phyloP scores from a whole-genome alignment of 2,797 vertebrate genomes.

The Myoxocephalus aenaeus region DNA sequence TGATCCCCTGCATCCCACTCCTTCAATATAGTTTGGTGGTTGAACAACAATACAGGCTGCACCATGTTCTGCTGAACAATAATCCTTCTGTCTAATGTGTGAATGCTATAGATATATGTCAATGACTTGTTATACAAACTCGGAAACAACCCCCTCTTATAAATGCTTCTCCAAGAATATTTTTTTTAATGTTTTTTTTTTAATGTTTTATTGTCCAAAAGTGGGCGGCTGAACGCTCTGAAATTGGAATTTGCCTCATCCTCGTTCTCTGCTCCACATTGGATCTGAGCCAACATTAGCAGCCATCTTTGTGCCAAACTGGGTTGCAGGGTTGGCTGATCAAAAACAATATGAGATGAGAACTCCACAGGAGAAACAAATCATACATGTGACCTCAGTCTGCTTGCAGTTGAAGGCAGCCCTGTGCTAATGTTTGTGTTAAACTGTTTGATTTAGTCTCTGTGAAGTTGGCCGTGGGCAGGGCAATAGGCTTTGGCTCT shows the following conservation, averaged over 20 bases:
- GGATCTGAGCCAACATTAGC: constrained; percentile 78
- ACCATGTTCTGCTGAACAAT: constrained; percentile 53
- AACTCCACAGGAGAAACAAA: constrained; percentile 76
- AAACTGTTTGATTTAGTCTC: constrained; percentile 75
- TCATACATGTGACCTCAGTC: constrained; percentile 82
- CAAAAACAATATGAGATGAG: constrained; percentile 81
- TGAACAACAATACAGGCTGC: constrained; percentile 52
- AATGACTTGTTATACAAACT: constrained; percentile 45
- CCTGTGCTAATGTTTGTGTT: constrained; percentile 79
- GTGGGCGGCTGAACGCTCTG: constrained; percentile 62
- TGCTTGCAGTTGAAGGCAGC: constrained; percentile 72
- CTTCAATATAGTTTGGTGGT: constrained; percentile 47
- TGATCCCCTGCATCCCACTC: constrained; percentile 34
- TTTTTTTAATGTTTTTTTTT: constrained; percentile 49
- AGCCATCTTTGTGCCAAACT: constrained; percentile 84
- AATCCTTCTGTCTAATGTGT: constrained; percentile 54
- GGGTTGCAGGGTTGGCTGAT: constrained; percentile 82
- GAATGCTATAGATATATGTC: constrained; percentile 59
- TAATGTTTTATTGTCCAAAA: constrained; percentile 65
- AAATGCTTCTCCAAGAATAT: constrained; percentile 46
- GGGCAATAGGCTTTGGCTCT: constrained; percentile 64
- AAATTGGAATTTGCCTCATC: constrained; percentile 74
- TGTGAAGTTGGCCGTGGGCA: constrained; percentile 60
- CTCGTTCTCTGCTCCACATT: constrained; percentile 73
- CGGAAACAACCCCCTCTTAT: constrained; percentile 47